Evolutionary conservation across 2,797 vertebrate genomes (phyloP), one percentile per base, ranked within the genome.

Genomic region (Xenentodon cancila): DNA sequence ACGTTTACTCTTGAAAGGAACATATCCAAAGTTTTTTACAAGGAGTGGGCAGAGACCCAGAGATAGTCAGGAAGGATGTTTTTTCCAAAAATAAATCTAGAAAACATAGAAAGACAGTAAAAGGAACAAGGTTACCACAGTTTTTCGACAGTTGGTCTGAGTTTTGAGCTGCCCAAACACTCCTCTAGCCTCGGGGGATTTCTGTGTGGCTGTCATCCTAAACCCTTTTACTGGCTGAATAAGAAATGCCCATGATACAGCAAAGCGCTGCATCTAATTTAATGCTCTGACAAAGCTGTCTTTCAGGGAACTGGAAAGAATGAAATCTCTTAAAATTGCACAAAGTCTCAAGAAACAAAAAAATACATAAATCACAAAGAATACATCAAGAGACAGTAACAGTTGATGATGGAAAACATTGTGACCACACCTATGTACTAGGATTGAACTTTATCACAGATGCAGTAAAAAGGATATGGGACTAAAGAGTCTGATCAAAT

Each of bases 51-150:
- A 56, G 71, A 62, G 19, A 56, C 43, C 32, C 44, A 50, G 75
- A 52, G 75, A 81, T 71, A 80, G 56, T 53, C 71, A 73, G 71
- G 68, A 73, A 88, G 77, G 63, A 79, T 69, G 46, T 34, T 32
- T 34, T 32, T 44, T 73, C 81, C 78, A 85, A 87, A 92, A 87
- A 92, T 86, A 91, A 84, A 84, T 54, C 16, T 30, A 52, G 40
- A 37, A 22, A 37, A 8, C 30, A 37, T 37, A 37, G 21, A 50
- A 72, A 77, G 72, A 79, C 56, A 68, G 68, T 21, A n/a, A 68
- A 71, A 79, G 64, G 77, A 88, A 81, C 53, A 64, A 65, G 32
- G 40, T 59, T 30, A 50, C 42, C 7, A 37, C 73, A 69, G 49
- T 56, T 64, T 72, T 75, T 37, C 57, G 75, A 62, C 64, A 50